Conservation (phyloP, 1,140 invertebrate species). For the Drosophila saltans region DNA sequence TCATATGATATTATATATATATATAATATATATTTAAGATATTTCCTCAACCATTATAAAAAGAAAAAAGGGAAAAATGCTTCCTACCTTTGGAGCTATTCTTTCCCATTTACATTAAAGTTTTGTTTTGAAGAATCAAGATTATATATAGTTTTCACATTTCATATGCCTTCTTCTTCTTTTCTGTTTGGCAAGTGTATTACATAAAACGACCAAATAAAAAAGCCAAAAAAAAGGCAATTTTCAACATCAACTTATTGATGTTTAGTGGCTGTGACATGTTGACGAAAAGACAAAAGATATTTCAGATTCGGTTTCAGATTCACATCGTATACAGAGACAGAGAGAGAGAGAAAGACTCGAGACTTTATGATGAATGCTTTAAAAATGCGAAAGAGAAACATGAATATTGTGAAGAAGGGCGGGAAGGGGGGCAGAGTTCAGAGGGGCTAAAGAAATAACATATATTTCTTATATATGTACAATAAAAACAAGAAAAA, state of each 20-base stretch:
- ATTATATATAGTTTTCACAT: not conserved
- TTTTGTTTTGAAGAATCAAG: too few relatives aligned
- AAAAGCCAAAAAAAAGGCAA: conserved; percentile 15
- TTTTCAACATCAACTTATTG: conserved; percentile 60
- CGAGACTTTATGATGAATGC: conserved; percentile 69
- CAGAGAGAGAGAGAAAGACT: not conserved
- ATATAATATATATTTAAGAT: too few relatives aligned
- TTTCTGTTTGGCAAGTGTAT: not conserved
- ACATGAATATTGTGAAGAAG: conserved; percentile 31
- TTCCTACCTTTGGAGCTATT: too few relatives aligned
- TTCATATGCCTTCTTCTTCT: not conserved
- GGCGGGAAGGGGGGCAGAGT: too few relatives aligned
- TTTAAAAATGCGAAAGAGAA: conserved; percentile 57
- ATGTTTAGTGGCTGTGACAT: conserved; percentile 74
- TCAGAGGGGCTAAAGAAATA: not conserved
- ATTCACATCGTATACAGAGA: conserved; percentile 30
- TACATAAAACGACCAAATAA: conserved; percentile 31
- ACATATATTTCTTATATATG: not conserved
- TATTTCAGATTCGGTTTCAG: conserved; percentile 42
- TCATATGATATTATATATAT: too few relatives aligned
- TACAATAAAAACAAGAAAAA: conserved; percentile 46
- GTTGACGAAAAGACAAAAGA: conserved; percentile 74
- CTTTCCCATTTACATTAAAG: too few relatives aligned
- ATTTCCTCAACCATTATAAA: too few relatives aligned
- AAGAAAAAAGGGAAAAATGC: too few relatives aligned